These are phyloP conservation scores for Myiagra hebetior DNA, from an alignment of 2,113 vertebrate species.

Conservation along the genomic window DNA sequence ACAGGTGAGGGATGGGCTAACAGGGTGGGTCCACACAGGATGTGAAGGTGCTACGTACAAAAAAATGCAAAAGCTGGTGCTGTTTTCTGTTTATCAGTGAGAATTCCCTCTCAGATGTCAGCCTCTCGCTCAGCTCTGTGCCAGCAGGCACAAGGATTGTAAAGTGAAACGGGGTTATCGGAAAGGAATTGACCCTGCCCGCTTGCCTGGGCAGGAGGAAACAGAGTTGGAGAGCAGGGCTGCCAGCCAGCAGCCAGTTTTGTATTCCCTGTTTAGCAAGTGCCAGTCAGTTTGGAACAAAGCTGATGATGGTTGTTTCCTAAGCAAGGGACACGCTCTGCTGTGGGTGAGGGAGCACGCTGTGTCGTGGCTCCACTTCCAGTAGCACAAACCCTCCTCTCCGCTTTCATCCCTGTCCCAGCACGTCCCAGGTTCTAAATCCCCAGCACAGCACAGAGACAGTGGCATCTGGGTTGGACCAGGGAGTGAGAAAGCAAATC, in stretches of 20 bases:
- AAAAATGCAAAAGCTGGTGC: not conserved
- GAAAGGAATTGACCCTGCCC: not conserved
- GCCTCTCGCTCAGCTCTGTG: not conserved
- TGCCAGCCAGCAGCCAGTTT: not conserved
- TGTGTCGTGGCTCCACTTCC: not conserved
- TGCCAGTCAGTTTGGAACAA: not conserved
- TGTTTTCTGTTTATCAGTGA: not conserved
- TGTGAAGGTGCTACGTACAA: not conserved
- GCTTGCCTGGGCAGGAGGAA: not conserved
- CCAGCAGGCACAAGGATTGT: not conserved
- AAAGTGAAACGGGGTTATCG: not conserved
- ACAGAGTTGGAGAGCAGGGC: not conserved
- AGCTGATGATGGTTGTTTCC: not conserved
- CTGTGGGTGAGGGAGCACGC: not conserved
- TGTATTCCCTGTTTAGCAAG: not conserved
- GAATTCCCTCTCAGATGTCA: not conserved
- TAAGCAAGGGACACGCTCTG: not conserved
- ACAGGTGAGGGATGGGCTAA: not conserved
- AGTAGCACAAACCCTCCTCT: not conserved
- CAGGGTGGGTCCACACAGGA: rapidly evolving
- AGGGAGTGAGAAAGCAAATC: not conserved
- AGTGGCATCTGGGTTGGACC: not conserved
- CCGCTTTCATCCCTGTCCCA: not conserved
- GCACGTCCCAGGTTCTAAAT: not conserved
- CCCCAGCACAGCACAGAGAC: not conserved